Evolutionary conservation across 2,797 vertebrate species (phyloP).

Genomic region (Sebastes trivittatus): DNA sequence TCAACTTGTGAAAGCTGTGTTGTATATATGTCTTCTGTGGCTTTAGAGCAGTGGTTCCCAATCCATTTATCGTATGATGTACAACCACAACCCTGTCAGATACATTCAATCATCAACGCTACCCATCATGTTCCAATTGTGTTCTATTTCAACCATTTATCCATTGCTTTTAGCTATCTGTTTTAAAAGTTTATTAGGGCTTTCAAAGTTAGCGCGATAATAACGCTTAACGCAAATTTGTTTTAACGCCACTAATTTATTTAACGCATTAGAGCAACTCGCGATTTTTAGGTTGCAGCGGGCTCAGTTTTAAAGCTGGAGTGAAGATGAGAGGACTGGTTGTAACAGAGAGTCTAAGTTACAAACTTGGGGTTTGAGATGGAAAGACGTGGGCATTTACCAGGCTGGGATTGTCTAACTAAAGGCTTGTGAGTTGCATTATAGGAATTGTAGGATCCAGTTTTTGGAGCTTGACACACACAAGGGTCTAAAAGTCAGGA

Average conservation of each 20-base stretch:
- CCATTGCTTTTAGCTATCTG: background rate
- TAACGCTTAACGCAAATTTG: no score
- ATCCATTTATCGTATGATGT: no score
- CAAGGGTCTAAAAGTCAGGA: background rate
- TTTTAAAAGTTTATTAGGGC: background rate
- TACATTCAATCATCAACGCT: background rate
- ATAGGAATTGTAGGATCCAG: background rate
- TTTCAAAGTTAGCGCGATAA: no score
- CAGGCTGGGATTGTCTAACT: background rate
- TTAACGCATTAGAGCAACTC: no score
- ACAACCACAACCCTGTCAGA: background rate
- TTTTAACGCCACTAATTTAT: no score
- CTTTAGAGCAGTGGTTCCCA: no score
- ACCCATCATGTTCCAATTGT: background rate
- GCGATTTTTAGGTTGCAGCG: no score
- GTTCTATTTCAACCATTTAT: background rate
- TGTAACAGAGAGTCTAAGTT: background rate
- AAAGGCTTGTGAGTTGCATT: background rate
- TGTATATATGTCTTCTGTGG: background rate
- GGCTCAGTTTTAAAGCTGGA: no score
- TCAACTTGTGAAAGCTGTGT: background rate
- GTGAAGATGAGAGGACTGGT: no score
- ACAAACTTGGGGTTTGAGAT: background rate
- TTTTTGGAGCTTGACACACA: background rate
- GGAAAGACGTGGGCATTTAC: background rate